Base-by-base conservation (phyloP, 2,797 vertebrate genomes). In the Mycteria americana region DNA sequence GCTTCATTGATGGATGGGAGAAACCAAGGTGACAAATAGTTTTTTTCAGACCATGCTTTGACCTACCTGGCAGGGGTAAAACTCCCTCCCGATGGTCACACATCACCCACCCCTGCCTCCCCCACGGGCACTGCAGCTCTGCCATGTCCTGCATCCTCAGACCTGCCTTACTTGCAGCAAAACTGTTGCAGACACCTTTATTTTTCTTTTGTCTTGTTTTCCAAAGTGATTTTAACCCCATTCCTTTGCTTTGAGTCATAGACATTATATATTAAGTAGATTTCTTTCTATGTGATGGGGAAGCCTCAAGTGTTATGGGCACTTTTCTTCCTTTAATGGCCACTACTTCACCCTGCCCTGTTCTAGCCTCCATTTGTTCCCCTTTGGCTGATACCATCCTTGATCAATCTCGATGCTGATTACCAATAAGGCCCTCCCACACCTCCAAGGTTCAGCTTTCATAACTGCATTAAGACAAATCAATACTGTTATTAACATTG, bases 391-490 rank as follows among this genome's bases (percentile, higher is more conserved):
- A 77, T 51, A 76, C 13, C 30, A 51, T 10, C 35, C 65, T 91
- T 68, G 25, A 83, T 85, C 82, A 85, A 3, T 60, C 51, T 68
- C 3, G 1, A n/a, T 51, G 84, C 25, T 25, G 37, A 54, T 67
- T 77, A 79, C 16, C 5, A 14, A 22, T 21, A 70, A 33, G 45
- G 37, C 56, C 56, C 69, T 88, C 82, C 91, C 68, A 89, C 81
- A 91, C 70, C 93, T 90, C 81, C 8, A 19, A 89, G 93, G 91
- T 89, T 87, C 84, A 94, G 78, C 75, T 95, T 93, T 80, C 85
- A 73, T 74, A 94, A 68, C 72, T 59, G 78, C 75, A 84, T 82
- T 93, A 93, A 83, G 83, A 65, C 54, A 87, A 96, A 93, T 94
- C 91, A 90, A 93, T 89, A 65, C 33, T 25, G 35, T 59, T 73